Conservation (phyloP, 2,888 invertebrate genomes). For the Heliconius sara region DNA sequence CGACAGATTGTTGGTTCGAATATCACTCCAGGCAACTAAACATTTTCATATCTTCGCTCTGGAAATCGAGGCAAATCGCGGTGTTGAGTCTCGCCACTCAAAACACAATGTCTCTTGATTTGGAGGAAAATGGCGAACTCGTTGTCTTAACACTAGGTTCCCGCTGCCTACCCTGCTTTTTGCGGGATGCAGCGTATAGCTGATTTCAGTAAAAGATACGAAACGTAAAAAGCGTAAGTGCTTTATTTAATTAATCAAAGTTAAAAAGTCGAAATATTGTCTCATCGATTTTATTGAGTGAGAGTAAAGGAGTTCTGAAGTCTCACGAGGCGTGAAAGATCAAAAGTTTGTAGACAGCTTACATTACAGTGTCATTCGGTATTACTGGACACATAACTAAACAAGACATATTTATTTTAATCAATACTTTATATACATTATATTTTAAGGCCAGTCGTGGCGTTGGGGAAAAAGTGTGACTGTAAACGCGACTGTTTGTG, state of each 20-base stretch:
- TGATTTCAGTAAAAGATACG: too few species aligned
- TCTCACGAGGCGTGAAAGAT: slow-evolving; percentile 16
- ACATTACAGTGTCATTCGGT: slow-evolving; percentile 3
- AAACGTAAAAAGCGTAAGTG: background rate
- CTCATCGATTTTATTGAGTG: slow-evolving; percentile 18
- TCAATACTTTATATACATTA: background rate
- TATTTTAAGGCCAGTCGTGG: background rate
- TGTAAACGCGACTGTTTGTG: background rate
- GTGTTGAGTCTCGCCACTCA: too few species aligned
- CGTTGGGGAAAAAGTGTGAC: background rate
- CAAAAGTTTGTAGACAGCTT: slow-evolving; percentile 23
- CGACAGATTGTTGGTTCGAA: too few species aligned
- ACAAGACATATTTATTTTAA: background rate
- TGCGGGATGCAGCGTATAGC: too few species aligned
- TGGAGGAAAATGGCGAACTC: too few species aligned
- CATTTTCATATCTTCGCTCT: too few species aligned
- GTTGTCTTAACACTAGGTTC: too few species aligned
- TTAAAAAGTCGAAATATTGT: slow-evolving; percentile 5
- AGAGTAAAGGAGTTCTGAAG: slow-evolving; percentile 2
- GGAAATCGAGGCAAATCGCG: too few species aligned
- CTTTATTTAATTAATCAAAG: background rate
- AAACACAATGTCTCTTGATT: too few species aligned
- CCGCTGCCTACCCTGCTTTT: too few species aligned
- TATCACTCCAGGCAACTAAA: too few species aligned
- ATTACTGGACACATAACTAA: background rate